These are phyloP conservation scores for Eospalax fontanierii DNA, from an alignment of 2,797 vertebrate species.

Conservation along the genomic window DNA sequence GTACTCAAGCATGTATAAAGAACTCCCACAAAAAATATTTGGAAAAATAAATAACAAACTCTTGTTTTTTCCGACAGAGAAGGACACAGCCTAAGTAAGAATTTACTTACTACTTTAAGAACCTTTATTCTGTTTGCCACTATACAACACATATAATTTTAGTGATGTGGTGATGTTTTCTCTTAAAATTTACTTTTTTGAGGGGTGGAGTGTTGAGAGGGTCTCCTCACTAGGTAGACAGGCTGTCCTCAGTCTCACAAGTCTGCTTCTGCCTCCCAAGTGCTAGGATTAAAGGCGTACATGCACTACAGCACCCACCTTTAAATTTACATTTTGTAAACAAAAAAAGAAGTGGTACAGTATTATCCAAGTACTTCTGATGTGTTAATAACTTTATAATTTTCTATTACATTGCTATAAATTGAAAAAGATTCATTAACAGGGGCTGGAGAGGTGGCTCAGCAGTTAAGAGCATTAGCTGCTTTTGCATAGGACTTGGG, in stretches of 20 bases:
- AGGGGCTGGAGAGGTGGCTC: no score
- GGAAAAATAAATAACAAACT: no score
- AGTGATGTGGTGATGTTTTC: not conserved
- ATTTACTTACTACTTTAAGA: not conserved
- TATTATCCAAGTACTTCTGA: not conserved
- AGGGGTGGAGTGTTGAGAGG: no score
- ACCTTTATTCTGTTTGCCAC: not conserved
- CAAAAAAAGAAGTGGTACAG: not conserved
- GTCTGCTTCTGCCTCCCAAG: no score
- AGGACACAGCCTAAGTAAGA: not conserved
- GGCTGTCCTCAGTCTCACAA: no score
- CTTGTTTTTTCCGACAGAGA: not conserved
- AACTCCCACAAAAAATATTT: not conserved
- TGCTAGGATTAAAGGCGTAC: no score
- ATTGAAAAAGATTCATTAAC: constrained; percentile 19
- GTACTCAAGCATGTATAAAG: no score
- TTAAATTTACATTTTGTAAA: constrained; percentile 30
- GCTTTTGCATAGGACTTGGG: no score
- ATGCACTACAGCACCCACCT: no score
- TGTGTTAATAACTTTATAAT: constrained; percentile 36
- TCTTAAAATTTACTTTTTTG: not conserved
- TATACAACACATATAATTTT: constrained; percentile 15
- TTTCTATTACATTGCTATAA: constrained; percentile 27
- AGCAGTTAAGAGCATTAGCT: no score
- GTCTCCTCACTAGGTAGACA: no score